Conservation (phyloP, 2,113 vertebrate species). For the Albula goreensis region DNA sequence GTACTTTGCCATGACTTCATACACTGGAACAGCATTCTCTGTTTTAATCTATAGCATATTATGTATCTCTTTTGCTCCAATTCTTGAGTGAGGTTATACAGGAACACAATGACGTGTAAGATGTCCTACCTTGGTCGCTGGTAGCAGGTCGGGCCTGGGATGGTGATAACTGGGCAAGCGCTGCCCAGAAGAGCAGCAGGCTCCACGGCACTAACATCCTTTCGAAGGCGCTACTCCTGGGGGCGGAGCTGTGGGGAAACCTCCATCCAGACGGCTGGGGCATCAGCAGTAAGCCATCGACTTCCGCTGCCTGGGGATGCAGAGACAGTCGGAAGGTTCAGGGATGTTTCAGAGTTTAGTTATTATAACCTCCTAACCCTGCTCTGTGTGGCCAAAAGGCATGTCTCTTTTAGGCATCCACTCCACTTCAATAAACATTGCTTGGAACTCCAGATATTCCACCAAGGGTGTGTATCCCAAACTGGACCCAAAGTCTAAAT, state of each 20-base stretch:
- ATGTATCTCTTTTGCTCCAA: not conserved
- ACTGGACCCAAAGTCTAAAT: no score
- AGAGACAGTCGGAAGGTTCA: not conserved
- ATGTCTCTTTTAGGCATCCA: not conserved
- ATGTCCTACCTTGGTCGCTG: slow-evolving; percentile 65
- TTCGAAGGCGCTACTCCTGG: slow-evolving; percentile 61
- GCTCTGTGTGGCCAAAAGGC: not conserved
- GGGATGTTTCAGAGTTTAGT: no score
- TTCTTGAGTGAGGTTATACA: not conserved
- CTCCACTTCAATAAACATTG: not conserved
- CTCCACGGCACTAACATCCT: slow-evolving; percentile 68
- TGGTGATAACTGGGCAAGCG: slow-evolving; percentile 53
- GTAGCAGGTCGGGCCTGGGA: slow-evolving; percentile 58
- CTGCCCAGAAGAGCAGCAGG: slow-evolving; percentile 64
- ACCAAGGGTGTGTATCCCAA: no score
- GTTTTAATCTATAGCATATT: no score
- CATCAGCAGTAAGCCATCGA: slow-evolving; percentile 61
- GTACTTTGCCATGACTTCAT: no score
- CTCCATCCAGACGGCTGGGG: slow-evolving; percentile 66
- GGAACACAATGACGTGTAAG: not conserved
- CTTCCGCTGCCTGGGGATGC: slow-evolving; percentile 31
- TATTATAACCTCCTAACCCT: not conserved
- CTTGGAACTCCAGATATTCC: not conserved
- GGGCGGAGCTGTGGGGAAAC: slow-evolving; percentile 50
- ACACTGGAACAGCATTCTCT: no score